Percentiles rank a stretch among this genome's conserved stretches.
Conservation (phyloP, 2,113 vertebrate genomes). For the Engraulis encrasicolus region DNA sequence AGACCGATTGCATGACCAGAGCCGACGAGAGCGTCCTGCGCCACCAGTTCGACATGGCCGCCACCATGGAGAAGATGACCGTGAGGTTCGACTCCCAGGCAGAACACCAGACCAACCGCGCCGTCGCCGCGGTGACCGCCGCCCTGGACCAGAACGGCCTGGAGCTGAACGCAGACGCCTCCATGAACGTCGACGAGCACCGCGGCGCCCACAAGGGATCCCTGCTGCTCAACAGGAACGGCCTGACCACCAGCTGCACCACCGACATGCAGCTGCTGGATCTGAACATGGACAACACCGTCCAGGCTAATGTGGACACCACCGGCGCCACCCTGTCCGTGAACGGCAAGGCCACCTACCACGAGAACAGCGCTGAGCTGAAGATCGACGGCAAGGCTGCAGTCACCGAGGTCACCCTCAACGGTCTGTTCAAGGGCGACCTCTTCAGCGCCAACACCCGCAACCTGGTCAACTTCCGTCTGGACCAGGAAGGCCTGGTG, state of each 20-base stretch:
- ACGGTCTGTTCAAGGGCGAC: slow-evolving; percentile 76
- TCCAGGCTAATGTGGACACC: slow-evolving; percentile 79
- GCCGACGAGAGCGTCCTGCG: slow-evolving; percentile 68
- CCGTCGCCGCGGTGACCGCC: slow-evolving; percentile 76
- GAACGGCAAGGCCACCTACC: slow-evolving; percentile 76
- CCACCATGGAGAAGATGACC: slow-evolving; percentile 70
- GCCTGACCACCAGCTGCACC: slow-evolving; percentile 81
- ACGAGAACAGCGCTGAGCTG: slow-evolving; percentile 80
- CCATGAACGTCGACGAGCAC: slow-evolving; percentile 73
- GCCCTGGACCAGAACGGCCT: slow-evolving; percentile 79
- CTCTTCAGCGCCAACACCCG: slow-evolving; percentile 79
- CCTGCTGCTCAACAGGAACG: slow-evolving; percentile 73
- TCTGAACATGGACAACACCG: slow-evolving; percentile 81
- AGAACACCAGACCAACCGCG: slow-evolving; percentile 71
- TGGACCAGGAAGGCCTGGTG: slow-evolving; percentile 81
- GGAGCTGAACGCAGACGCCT: slow-evolving; percentile 82
- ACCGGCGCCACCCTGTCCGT: slow-evolving; percentile 80
- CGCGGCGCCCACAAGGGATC: slow-evolving; percentile 84
- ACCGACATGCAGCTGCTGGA: slow-evolving; percentile 80
- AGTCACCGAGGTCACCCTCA: slow-evolving; percentile 74
- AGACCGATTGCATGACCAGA: slow-evolving; percentile 79
- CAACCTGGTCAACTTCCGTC: slow-evolving; percentile 80
- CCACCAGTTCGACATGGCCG: slow-evolving; percentile 78
- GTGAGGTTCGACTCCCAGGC: slow-evolving; percentile 81
- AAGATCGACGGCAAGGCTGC: slow-evolving; percentile 79